Base-by-base conservation (phyloP, 2,113 vertebrate genomes). In the Himantopus leucocephalus region DNA sequence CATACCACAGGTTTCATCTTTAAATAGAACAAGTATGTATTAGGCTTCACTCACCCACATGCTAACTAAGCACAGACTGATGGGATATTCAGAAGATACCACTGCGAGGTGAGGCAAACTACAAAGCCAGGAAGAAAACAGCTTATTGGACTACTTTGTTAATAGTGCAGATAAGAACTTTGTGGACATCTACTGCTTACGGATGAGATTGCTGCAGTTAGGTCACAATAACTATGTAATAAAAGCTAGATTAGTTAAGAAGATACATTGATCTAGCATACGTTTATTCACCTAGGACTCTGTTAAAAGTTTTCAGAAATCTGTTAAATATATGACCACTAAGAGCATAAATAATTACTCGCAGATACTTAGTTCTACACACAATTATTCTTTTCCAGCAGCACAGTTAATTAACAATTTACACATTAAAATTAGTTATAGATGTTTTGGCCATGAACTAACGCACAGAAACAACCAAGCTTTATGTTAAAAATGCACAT, bases 1-100 rank as follows among this genome's bases (percentile, higher is more conserved):
- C 96, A 94, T 92, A 88, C 87, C 70, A 82, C 24, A 88, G 17
- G 52, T 73, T 84, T 85, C 18, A 96, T 73, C 85, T 97, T 83
- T 52, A 86, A 77, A 92, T 71, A 93, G 90, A 97, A 94, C 13
- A 96, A 83, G 80, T 89, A 95, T 5, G n/a, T 71, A 92, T 92
- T 92, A 94, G 95, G 94, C 96, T 97, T 97, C 96, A 98, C 98
- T 98, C 98, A 99, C 98, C 98, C 95, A 97, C 97, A 97, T 32
- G 88, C 97, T 98, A 98, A 97, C 97, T 98, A 98, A 97, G 97
- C 97, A 98, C 96, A 98, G 96, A 96, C 84, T 97, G 97, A 97
- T 71, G 97, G 90, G 90, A 97, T 95, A 97, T 87, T 99, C 98
- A 99, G 98, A 98, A 98, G 98, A 98, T 97, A 97, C 98, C 98